phyloP scores from a whole-genome alignment of 2,888 invertebrate genomes.

The Rhogogaster chlorosoma region DNA sequence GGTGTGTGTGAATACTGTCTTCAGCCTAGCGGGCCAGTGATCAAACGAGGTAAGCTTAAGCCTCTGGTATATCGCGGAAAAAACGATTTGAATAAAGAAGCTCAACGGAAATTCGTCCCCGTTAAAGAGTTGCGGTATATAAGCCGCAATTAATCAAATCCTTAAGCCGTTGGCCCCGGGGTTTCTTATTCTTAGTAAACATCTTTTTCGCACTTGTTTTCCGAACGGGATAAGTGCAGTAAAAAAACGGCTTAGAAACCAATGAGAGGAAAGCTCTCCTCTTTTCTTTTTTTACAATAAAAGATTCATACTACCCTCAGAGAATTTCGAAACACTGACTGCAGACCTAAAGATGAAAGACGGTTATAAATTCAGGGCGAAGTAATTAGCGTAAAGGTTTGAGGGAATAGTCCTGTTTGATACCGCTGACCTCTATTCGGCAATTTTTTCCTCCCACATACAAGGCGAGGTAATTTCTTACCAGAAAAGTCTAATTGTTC shows the following conservation, averaged over 20 bases:
- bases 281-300: too few relatives aligned
- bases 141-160: constrained; percentile 13
- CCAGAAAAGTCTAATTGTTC: constrained; percentile 12
- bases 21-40: neutral
- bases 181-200: neutral
- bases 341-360: too few relatives aligned
- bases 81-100: neutral
- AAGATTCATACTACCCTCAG: too few relatives aligned
- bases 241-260: too few relatives aligned
- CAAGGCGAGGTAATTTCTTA: neutral
- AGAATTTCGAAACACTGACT: too few relatives aligned
- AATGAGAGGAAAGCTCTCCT: too few relatives aligned
- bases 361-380: too few relatives aligned
- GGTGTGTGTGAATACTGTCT: neutral
- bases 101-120: neutral
- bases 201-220: neutral
- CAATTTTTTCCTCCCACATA: neutral
- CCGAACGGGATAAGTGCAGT: too few relatives aligned
- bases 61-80: neutral
- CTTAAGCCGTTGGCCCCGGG: neutral
- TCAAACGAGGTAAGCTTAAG: constrained; percentile 18
- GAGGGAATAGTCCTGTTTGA: too few relatives aligned
- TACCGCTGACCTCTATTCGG: too few relatives aligned
- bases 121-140: constrained; percentile 2
- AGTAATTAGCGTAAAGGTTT: too few relatives aligned